phyloP scores from a whole-genome alignment of 1,140 invertebrate genomes.

The Trinorchestia longiramus region DNA sequence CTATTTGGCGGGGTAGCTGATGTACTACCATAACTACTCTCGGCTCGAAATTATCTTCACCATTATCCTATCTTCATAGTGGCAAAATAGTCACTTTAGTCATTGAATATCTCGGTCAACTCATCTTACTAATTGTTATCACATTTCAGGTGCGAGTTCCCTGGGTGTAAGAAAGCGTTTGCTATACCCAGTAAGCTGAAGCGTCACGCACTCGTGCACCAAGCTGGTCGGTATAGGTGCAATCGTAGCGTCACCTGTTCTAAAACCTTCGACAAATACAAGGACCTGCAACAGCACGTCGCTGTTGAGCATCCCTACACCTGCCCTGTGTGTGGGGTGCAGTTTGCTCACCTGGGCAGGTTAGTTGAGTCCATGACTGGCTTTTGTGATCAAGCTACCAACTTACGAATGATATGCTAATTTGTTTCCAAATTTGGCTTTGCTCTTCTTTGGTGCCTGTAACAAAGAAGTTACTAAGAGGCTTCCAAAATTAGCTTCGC shows the following conservation, averaged over 20 bases:
- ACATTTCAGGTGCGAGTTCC: constrained; percentile 51
- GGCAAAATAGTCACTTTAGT: too few relatives aligned
- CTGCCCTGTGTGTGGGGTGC: constrained; percentile 9
- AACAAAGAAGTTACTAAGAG: too few relatives aligned
- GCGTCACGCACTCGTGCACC: constrained; percentile 45
- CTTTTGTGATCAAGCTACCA: not conserved
- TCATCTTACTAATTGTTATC: not conserved
- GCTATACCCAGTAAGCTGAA: constrained; percentile 54
- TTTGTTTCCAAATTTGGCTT: not conserved
- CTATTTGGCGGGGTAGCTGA: too few relatives aligned
- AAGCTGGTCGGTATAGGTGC: constrained; percentile 54
- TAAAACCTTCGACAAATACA: constrained; percentile 39
- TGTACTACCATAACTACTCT: too few relatives aligned
- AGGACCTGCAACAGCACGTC: constrained; percentile 44
- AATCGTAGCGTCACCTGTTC: constrained; percentile 16
- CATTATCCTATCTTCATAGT: too few relatives aligned
- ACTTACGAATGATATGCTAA: not conserved
- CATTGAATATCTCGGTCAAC: not conserved
- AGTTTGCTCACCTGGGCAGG: not conserved
- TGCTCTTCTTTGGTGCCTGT: not conserved
- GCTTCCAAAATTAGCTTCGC: too few relatives aligned
- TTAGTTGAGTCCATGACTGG: not conserved
- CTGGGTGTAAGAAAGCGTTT: constrained; percentile 54
- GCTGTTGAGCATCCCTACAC: constrained; percentile 12
- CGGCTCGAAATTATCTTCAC: too few relatives aligned